Conservation (phyloP, 92 coral and sea anemone species). For the Epizoanthus scotinus region DNA sequence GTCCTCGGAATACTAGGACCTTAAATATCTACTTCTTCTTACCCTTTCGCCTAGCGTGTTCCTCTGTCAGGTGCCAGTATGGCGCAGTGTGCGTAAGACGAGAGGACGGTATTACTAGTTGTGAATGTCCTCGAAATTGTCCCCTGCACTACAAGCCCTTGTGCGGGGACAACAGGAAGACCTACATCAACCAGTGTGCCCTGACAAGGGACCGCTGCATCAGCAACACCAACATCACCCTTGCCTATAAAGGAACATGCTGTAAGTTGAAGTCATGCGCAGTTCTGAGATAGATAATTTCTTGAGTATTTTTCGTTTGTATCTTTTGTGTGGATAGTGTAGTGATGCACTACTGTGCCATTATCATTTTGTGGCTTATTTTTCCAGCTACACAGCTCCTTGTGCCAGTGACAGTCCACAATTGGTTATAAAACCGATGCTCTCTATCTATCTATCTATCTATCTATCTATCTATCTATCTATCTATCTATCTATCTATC, state of each 20-base stretch:
- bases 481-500: too few species aligned
- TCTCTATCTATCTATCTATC: neutral
- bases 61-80: constrained; percentile 56
- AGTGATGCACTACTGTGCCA: too few species aligned
- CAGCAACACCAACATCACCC: constrained; percentile 50
- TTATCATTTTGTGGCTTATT: too few species aligned
- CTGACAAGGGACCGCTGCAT: constrained; percentile 83
- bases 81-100: constrained; percentile 82
- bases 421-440: too few species aligned
- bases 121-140: constrained; percentile 83
- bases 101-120: constrained; percentile 80
- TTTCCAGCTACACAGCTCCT: too few species aligned
- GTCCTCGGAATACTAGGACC: neutral
- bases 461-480: too few species aligned
- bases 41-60: constrained; percentile 62
- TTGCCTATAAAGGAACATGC: constrained; percentile 76
- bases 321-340: too few species aligned
- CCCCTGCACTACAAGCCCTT: constrained; percentile 79
- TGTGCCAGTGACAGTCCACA: too few species aligned
- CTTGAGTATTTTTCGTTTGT: too few species aligned
- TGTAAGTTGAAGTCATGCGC: constrained; percentile 58
- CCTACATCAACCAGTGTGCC: constrained; percentile 86
- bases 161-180: constrained; percentile 88
- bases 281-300: too few species aligned
- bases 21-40: neutral